phyloP scores from a whole-genome alignment of 2,113 vertebrate genomes.

The Rousettus leschenaultii region DNA sequence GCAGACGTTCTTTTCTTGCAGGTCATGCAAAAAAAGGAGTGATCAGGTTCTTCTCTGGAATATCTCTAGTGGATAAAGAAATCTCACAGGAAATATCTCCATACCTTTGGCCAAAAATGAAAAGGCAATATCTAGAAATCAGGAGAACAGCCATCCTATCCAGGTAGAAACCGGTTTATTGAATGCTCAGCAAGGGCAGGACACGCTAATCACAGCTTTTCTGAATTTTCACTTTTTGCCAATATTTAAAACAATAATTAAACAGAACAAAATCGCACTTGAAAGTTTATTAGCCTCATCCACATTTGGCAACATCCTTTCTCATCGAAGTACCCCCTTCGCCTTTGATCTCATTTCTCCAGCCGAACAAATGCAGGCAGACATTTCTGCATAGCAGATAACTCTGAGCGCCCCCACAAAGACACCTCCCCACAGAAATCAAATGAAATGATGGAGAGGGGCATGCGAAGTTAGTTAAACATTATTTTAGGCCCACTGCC shows the following conservation, averaged over 20 bases:
- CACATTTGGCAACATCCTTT: neutral
- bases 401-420: neutral
- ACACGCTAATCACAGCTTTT: neutral
- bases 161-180: neutral
- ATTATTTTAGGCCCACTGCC: slow-evolving; percentile 66
- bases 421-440: slow-evolving; percentile 52
- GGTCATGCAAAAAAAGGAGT: neutral
- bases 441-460: neutral
- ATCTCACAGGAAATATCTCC: neutral
- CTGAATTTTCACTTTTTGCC: neutral
- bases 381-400: neutral
- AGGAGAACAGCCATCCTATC: neutral
- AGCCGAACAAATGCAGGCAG: neutral
- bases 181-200: neutral
- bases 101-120: neutral
- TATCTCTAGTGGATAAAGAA: neutral
- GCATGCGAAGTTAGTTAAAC: slow-evolving; percentile 45
- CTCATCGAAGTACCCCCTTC: too few species aligned
- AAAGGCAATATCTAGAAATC: neutral
- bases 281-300: neutral
- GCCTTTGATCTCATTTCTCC: neutral
- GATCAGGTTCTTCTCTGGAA: neutral
- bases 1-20: neutral
- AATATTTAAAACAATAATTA: neutral
- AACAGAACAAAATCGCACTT: neutral